phyloP scores from a whole-genome alignment of 2,113 vertebrate species.

The Neolamprologus modestus region DNA sequence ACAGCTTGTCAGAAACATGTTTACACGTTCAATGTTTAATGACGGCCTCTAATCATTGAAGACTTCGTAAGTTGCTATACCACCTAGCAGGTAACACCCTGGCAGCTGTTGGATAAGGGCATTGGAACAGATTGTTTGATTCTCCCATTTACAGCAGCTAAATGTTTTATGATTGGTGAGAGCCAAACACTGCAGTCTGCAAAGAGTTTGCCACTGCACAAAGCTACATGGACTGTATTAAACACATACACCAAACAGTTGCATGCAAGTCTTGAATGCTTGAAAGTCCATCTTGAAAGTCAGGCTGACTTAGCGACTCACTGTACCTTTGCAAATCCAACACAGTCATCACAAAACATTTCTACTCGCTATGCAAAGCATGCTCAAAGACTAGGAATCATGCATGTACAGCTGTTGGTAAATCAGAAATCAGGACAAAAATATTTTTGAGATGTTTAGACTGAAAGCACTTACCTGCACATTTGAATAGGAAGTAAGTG shows the following conservation, averaged over 20 bases:
- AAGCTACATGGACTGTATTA: not conserved
- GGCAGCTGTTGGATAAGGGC: not conserved
- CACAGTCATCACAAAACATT: not conserved
- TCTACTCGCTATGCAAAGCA: not conserved
- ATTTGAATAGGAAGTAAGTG: not conserved
- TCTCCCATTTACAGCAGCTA: not conserved
- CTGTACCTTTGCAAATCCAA: not conserved
- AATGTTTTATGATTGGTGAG: not conserved
- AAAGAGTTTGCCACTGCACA: not conserved
- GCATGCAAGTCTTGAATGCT: not conserved
- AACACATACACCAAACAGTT: not conserved
- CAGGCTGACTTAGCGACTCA: not conserved
- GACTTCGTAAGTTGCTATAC: not conserved
- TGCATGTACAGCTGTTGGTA: not conserved
- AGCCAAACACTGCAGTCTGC: not conserved
- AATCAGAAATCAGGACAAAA: not conserved
- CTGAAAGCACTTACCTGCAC: not conserved
- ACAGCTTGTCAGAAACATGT: not conserved
- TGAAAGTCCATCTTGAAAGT: not conserved
- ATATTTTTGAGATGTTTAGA: not conserved
- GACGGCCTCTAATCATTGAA: not conserved
- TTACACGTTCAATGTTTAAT: not conserved
- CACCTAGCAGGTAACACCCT: not conserved
- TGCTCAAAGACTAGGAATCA: not conserved
- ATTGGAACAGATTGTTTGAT: not conserved